A percentile compares a stretch with the other conserved stretches of the same genome.
These are phyloP conservation scores for Perca flavescens DNA, from an alignment of 2,113 vertebrate genomes.

Conservation along the genomic window DNA sequence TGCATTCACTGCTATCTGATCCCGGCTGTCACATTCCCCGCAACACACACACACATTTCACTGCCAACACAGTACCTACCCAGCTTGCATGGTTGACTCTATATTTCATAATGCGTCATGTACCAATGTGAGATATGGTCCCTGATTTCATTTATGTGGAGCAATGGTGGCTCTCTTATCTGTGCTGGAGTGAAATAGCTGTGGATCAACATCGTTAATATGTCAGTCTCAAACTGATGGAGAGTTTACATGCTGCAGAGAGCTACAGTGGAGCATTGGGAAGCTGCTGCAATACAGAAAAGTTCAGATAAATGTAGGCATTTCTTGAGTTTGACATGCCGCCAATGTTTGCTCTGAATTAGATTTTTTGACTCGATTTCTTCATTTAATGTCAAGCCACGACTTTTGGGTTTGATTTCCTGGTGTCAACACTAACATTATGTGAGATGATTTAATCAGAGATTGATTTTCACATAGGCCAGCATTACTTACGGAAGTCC, in stretches of 20 bases:
- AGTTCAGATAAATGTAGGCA: neutral
- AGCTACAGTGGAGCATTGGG: conserved; percentile 6
- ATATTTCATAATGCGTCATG: conserved; percentile 75
- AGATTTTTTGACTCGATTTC: neutral
- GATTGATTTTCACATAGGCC: conserved; percentile 16
- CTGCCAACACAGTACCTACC: conserved; percentile 33
- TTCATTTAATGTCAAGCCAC: neutral
- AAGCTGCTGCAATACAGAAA: neutral
- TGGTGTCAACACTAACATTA: neutral
- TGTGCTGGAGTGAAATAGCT: conserved; percentile 65
- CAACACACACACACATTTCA: conserved; percentile 25
- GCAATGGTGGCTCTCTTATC: conserved; percentile 72
- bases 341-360: neutral
- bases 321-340: neutral
- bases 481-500: neutral
- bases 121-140: conserved; percentile 70
- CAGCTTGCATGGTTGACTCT: conserved; percentile 61
- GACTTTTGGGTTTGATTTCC: neutral
- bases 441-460: neutral
- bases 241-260: conserved; percentile 43
- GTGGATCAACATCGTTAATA: conserved; percentile 65
- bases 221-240: conserved; percentile 63
- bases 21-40: conserved; percentile 53
- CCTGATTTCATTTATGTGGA: conserved; percentile 76
- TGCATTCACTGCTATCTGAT: conserved; percentile 76